These are phyloP conservation scores for Maconellicoccus hirsutus DNA, from an alignment of 1,140 invertebrate genomes.

Conservation along the genomic window DNA sequence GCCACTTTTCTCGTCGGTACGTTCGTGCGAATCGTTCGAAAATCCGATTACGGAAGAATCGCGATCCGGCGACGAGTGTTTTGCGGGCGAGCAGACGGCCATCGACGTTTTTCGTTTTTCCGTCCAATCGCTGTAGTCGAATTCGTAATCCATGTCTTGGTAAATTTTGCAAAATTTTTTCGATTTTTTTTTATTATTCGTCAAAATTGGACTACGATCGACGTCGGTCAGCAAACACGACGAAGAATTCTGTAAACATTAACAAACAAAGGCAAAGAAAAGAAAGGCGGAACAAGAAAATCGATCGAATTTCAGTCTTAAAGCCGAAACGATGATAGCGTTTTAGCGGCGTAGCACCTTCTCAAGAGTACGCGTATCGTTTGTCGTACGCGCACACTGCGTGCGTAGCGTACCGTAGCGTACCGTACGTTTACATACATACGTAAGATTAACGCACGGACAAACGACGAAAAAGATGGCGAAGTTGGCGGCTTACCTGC, in stretches of 20 bases:
- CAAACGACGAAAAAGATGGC: not conserved
- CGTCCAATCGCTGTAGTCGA: slow-evolving; percentile 12
- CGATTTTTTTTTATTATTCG: not conserved
- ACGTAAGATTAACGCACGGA: not conserved
- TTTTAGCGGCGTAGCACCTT: too few relatives aligned
- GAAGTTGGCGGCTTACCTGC: not conserved
- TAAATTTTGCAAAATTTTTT: not conserved
- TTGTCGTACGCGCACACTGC: too few relatives aligned
- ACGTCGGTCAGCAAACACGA: not conserved
- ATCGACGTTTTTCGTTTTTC: not conserved
- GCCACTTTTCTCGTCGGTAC: not conserved
- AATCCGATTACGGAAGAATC: not conserved
- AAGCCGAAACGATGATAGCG: too few relatives aligned
- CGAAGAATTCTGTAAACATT: not conserved
- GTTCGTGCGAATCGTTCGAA: not conserved
- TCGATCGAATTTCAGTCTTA: not conserved
- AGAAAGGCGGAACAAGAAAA: not conserved
- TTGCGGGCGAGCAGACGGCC: not conserved
- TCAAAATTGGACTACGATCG: not conserved
- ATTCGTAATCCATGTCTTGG: not conserved
- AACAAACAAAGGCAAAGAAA: not conserved
- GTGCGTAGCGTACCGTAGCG: too few relatives aligned
- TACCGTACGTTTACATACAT: not conserved
- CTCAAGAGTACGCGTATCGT: too few relatives aligned
- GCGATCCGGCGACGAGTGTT: not conserved